Base-by-base conservation (phyloP, 1,140 invertebrate genomes). In the Acromyrmex echinatior region DNA sequence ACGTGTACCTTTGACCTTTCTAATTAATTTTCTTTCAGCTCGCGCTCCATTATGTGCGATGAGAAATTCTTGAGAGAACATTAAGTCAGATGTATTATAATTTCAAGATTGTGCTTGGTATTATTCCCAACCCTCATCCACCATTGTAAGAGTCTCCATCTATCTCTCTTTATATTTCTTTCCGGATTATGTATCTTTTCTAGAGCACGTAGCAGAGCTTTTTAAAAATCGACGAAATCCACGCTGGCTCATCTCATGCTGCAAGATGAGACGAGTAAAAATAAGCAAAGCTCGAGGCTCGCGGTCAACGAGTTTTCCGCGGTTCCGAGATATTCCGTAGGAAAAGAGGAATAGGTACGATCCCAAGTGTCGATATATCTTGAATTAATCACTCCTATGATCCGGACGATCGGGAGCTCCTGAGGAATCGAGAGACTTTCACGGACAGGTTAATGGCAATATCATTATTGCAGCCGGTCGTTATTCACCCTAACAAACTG, bases 401-500 rank as follows among this genome's bases (percentile, higher is more conserved):
- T 45, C 28, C 28, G 45, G 16, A n/a, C 56, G 35, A 71, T 81
- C 35, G 49, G 18, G 62, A 21, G 39, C 86, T 81, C 66, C 39
- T 73, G 80, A 74, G 70, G 80, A 74, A 73, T 74, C 80, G 92
- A 92, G 92, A 93, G 94, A 93, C 84, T 90, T 87, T 89, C 87
- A 92, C 80, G 88, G 92, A 93, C 92, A 92, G 92, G 91, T 94
- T 95, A 94, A 95, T 93, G 93, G 91, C 89, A 90, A 93, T 94
- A 94, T 94, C 93, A 94, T 95, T 94, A 95, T 93, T 91, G 87
- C 90, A 86, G 76, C 71, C 76, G 91, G 88, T 91, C 92, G 91
- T 94, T 95, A 93, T 93, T 95, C 93, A 92, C 91, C 92, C 87
- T 88, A 94, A 93, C 92, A 93, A 94, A 94, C 92, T 92, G 94